These are phyloP conservation scores for Acronicta alni DNA, from an alignment of 2,888 invertebrate species.

Conservation along the genomic window DNA sequence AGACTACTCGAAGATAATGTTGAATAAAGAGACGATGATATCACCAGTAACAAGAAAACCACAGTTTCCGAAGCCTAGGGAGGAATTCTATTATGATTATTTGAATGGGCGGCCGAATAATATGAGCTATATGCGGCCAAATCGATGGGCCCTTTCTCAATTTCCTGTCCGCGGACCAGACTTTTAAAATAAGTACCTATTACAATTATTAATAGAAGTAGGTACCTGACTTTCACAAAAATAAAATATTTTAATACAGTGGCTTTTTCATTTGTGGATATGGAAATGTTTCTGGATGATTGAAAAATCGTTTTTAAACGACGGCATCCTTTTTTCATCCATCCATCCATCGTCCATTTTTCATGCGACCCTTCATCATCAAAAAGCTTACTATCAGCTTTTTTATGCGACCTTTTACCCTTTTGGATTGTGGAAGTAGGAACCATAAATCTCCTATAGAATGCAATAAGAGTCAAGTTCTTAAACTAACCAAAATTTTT, in stretches of 20 bases:
- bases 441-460: too few relatives aligned
- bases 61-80: neutral
- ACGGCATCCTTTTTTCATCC: too few relatives aligned
- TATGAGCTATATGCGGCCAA: conserved; percentile 54
- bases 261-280: too few relatives aligned
- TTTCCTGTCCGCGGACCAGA: conserved; percentile 75
- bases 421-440: too few relatives aligned
- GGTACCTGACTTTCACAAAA: neutral
- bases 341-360: too few relatives aligned
- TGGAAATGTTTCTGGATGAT: too few relatives aligned
- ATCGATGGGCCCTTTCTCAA: conserved; percentile 75
- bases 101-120: neutral
- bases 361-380: too few relatives aligned
- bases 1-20: neutral
- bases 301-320: too few relatives aligned
- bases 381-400: too few relatives aligned
- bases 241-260: neutral
- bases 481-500: too few relatives aligned
- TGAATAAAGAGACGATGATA: conserved; percentile 2
- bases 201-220: neutral
- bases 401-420: too few relatives aligned
- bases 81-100: neutral
- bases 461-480: too few relatives aligned
- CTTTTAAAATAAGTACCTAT: conserved; percentile 70
- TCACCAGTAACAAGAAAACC: neutral